phyloP scores from a whole-genome alignment of 2,797 vertebrate genomes.

The Hydrolagus colliei region DNA sequence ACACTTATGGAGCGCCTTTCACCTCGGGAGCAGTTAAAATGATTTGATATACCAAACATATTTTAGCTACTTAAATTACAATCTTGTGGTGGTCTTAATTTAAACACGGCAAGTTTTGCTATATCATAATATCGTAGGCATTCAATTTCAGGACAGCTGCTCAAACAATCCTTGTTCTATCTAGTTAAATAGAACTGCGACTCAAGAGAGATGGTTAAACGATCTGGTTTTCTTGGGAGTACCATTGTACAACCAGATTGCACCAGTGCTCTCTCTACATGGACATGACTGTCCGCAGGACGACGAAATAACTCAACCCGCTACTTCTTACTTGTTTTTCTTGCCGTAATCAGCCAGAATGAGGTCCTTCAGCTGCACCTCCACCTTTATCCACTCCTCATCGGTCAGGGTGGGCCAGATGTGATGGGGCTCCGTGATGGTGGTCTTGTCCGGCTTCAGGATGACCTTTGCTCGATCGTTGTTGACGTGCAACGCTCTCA shows the following conservation, averaged over 20 bases:
- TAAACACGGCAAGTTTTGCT: neutral
- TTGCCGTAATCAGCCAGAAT: slow-evolving; percentile 98
- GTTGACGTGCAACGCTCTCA: slow-evolving; percentile 90
- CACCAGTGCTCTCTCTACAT: neutral
- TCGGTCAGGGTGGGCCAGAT: slow-evolving; percentile 98
- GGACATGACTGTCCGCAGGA: too few relatives aligned
- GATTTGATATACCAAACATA: neutral
- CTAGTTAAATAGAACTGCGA: neutral
- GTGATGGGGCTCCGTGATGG: slow-evolving; percentile 94
- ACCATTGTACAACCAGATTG: neutral
- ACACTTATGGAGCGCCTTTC: too few relatives aligned
- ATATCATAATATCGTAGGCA: neutral
- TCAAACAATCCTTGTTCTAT: neutral
- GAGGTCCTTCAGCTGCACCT: slow-evolving; percentile 96
- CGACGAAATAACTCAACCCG: too few relatives aligned
- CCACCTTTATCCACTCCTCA: slow-evolving; percentile 98
- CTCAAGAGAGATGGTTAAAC: neutral
- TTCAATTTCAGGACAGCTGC: neutral
- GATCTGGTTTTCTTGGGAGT: neutral
- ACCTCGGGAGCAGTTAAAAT: too few relatives aligned
- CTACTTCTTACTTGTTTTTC: slow-evolving; percentile 88
- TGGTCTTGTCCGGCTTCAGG: slow-evolving; percentile 95
- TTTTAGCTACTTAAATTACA: neutral
- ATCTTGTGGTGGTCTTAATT: neutral
- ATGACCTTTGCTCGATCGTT: slow-evolving; percentile 97